These are phyloP conservation scores for Trididemnum miniatum DNA, from an alignment of 23 tunicate genomes.

Conservation along the genomic window DNA sequence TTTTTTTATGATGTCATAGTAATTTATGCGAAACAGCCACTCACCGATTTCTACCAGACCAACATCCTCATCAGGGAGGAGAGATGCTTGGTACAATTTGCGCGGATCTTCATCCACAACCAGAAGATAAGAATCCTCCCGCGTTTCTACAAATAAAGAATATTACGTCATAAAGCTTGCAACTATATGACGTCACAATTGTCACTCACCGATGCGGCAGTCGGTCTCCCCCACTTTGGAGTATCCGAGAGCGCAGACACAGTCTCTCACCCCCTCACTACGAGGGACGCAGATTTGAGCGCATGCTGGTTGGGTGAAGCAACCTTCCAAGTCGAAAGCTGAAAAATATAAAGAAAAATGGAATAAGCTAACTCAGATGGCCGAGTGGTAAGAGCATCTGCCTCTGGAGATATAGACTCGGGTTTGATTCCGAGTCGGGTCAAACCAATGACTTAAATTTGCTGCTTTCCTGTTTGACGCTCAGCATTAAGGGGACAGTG, in stretches of 20 bases:
- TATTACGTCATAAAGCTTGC: background rate
- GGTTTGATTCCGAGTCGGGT: too few species aligned
- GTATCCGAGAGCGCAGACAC: slow-evolving; percentile 39
- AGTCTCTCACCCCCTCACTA: slow-evolving; percentile 3
- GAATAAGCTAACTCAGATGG: too few species aligned
- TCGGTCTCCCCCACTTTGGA: slow-evolving; percentile 21
- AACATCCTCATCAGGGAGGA: background rate
- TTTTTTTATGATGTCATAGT: too few species aligned
- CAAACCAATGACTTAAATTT: too few species aligned
- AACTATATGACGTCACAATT: background rate
- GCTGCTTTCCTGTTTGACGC: too few species aligned
- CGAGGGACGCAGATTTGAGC: slow-evolving; percentile 41
- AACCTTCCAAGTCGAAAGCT: background rate
- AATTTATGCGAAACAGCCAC: too few species aligned
- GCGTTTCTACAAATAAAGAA: background rate
- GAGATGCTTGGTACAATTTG: background rate
- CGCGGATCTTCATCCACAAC: background rate
- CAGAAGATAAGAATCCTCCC: background rate
- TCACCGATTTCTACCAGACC: background rate
- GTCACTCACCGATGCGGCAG: slow-evolving; percentile 4
- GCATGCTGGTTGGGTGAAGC: slow-evolving; percentile 26
- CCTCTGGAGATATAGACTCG: too few species aligned
- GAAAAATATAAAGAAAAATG: too few species aligned
- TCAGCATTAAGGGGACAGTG: too few species aligned
- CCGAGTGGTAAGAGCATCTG: too few species aligned